A percentile compares a stretch with the other conserved stretches of the same genome.
These are phyloP conservation scores for Petrolisthes cinctipes DNA, from an alignment of 2,888 invertebrate genomes.

Conservation along the genomic window DNA sequence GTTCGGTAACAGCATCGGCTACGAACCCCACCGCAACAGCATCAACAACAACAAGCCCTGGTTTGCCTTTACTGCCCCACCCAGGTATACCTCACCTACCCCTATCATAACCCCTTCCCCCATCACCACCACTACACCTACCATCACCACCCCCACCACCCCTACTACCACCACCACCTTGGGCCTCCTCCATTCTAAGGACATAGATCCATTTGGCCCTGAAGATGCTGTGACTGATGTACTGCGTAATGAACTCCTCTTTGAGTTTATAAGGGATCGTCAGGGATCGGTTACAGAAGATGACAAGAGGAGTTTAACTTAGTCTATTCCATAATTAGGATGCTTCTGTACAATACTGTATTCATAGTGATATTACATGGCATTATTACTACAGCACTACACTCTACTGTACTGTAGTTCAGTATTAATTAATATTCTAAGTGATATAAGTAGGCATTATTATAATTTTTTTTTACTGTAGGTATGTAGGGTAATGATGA, in stretches of 20 bases:
- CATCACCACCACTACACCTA: neutral
- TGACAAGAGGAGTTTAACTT: constrained; percentile 25
- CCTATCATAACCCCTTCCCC: neutral
- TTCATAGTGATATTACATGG: too few species aligned
- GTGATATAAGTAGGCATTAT: neutral
- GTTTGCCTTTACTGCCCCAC: constrained; percentile 34
- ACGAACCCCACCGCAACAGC: neutral
- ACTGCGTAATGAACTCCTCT: constrained; percentile 52
- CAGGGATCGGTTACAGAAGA: constrained; percentile 6
- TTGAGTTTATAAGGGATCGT: constrained; percentile 59
- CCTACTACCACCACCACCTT: constrained; percentile 25
- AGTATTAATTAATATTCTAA: neutral
- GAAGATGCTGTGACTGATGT: constrained; percentile 62
- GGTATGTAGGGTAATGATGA: too few species aligned
- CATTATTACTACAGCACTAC: too few species aligned
- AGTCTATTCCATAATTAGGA: neutral
- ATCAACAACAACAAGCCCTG: constrained; percentile 23
- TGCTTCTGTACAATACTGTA: neutral
- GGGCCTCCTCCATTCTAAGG: constrained; percentile 10
- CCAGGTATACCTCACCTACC: constrained; percentile 1
- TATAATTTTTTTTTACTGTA: neutral
- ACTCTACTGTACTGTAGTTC: neutral
- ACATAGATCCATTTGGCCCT: constrained; percentile 52
- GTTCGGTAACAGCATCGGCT: constrained; percentile 7
- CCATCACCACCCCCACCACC: neutral